Evolutionary conservation across 1,140 invertebrate genomes (phyloP).

Genomic region (Eciton burchellii): DNA sequence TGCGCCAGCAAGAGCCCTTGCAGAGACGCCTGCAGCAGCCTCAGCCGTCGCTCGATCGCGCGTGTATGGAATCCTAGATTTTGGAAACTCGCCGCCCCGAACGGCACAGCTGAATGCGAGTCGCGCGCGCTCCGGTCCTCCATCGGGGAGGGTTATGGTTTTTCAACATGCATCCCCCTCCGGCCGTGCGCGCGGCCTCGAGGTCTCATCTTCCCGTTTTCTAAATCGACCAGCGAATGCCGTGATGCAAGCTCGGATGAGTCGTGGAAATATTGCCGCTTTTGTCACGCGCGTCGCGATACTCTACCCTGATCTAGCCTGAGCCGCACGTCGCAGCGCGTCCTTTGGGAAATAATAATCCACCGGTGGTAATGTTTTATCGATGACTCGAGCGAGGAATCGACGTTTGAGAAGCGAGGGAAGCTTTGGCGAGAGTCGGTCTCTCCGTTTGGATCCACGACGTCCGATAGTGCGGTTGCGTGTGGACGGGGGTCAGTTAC

Average conservation of each 20-base stretch:
- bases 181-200: not conserved
- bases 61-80: constrained; percentile 80
- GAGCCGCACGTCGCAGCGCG: not conserved
- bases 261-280: constrained; percentile 74
- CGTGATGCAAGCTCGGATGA: constrained; percentile 81
- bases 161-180: constrained; percentile 64
- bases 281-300: constrained; percentile 56
- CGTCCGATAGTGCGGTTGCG: not conserved
- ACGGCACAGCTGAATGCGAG: constrained; percentile 82
- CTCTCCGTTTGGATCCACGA: not conserved
- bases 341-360: constrained; percentile 59
- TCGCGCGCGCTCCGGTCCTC: constrained; percentile 70
- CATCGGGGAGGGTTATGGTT: constrained; percentile 61
- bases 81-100: constrained; percentile 80
- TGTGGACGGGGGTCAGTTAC: too few species aligned
- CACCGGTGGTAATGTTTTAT: constrained; percentile 52
- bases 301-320: constrained; percentile 62
- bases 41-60: constrained; percentile 63
- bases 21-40: constrained; percentile 65
- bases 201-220: constrained; percentile 55
- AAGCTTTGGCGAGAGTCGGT: not conserved
- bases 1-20: too few species aligned
- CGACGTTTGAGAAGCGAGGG: constrained; percentile 8
- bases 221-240: constrained; percentile 60
- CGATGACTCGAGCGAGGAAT: constrained; percentile 54